phyloP scores from a whole-genome alignment of 2,797 vertebrate genomes.

The Sebastes dallii region DNA sequence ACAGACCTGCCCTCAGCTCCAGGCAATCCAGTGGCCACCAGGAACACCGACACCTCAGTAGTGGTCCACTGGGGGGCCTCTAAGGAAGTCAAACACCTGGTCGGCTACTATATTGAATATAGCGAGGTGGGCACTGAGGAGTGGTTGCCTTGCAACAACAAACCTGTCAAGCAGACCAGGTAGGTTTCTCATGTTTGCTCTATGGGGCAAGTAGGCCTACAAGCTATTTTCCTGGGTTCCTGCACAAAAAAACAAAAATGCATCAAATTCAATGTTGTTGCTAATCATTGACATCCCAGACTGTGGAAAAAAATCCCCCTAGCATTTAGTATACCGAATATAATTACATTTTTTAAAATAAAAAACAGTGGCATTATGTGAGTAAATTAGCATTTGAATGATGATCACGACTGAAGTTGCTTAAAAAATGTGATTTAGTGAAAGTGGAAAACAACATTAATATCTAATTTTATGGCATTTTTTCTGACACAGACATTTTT shows the following conservation, averaged over 20 bases:
- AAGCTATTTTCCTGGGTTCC: too few relatives aligned
- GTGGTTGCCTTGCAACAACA: conserved; percentile 98
- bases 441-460: not conserved
- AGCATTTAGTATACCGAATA: not conserved
- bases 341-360: not conserved
- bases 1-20: conserved; percentile 92
- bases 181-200: conserved; percentile 43
- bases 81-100: conserved; percentile 87
- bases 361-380: too few relatives aligned
- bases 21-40: conserved; percentile 83
- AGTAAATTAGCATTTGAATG: not conserved
- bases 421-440: too few relatives aligned
- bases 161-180: conserved; percentile 94
- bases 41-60: conserved; percentile 93
- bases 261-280: not conserved
- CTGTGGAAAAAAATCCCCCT: not conserved
- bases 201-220: not conserved
- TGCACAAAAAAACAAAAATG: not conserved
- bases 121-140: conserved; percentile 86
- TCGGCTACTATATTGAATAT: conserved; percentile 94
- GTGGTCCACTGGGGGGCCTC: conserved; percentile 89
- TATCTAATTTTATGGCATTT: not conserved
- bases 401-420: not conserved
- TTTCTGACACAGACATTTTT: not conserved
- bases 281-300: not conserved